phyloP scores from a whole-genome alignment of 2,797 vertebrate genomes.

The Lacerta viridis region DNA sequence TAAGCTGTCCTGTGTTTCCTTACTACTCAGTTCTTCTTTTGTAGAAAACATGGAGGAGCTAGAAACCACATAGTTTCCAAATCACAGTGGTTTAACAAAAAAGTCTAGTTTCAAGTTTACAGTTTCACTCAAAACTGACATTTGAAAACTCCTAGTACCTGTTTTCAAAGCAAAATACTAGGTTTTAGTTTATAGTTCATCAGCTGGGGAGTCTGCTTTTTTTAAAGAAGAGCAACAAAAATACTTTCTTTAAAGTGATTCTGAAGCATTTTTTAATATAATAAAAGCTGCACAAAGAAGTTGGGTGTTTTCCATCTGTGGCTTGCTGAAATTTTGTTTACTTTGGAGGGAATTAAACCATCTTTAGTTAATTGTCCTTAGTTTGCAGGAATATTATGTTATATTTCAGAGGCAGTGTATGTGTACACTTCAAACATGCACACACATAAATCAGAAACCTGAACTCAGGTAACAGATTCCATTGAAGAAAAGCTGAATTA shows the following conservation, averaged over 20 bases:
- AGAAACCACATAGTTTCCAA: conserved; percentile 32
- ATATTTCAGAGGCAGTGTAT: neutral
- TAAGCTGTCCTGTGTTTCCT: neutral
- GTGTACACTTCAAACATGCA: neutral
- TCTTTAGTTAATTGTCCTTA: conserved; percentile 3
- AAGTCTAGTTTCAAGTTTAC: conserved; percentile 43
- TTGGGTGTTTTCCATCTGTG: neutral
- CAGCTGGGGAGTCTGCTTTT: neutral
- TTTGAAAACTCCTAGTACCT: neutral
- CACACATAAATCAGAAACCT: neutral
- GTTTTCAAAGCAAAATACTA: conserved; percentile 36
- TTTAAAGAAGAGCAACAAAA: neutral
- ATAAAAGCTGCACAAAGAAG: neutral
- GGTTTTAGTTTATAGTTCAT: neutral
- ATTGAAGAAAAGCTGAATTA: neutral
- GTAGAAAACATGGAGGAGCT: neutral
- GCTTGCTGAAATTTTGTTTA: neutral
- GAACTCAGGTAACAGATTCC: neutral
- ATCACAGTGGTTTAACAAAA: conserved; percentile 44
- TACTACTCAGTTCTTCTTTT: neutral
- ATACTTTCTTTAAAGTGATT: neutral
- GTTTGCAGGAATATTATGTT: neutral
- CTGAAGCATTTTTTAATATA: neutral
- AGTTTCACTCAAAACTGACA: conserved; percentile 14
- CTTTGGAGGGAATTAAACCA: neutral